phyloP scores from a whole-genome alignment of 2,797 vertebrate genomes.

The Phoxinus dragarum region DNA sequence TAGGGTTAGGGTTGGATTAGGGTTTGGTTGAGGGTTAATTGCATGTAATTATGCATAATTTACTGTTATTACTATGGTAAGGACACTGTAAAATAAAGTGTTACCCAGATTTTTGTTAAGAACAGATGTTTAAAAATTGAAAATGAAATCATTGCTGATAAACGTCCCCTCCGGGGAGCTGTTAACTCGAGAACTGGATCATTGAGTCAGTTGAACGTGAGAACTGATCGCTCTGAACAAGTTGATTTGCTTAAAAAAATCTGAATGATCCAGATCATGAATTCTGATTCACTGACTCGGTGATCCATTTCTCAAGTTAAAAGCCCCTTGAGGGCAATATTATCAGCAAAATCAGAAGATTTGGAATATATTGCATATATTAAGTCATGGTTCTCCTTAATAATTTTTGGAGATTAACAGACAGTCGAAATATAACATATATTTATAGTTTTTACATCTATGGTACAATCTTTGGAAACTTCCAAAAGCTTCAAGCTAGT shows the following conservation, averaged over 20 bases:
- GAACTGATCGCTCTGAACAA: neutral
- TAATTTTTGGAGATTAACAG: neutral
- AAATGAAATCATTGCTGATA: neutral
- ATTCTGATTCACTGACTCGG: neutral
- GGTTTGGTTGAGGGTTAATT: too few species aligned
- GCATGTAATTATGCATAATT: too few species aligned
- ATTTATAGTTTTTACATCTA: neutral
- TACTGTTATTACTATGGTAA: too few species aligned
- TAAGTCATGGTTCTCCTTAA: neutral
- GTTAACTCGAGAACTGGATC: neutral
- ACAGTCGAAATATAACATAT: neutral
- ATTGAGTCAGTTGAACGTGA: neutral
- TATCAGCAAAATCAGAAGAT: neutral
- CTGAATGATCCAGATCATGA: neutral
- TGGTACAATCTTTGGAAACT: neutral
- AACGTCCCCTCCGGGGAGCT: neutral
- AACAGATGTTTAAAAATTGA: neutral
- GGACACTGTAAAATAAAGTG: too few species aligned
- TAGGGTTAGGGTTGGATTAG: too few species aligned
- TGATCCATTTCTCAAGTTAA: neutral
- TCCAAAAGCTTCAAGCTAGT: neutral
- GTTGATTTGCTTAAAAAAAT: neutral
- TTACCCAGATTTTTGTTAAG: neutral
- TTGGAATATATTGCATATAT: neutral
- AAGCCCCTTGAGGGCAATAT: neutral